phyloP scores from a whole-genome alignment of 2,113 vertebrate genomes.

The Lophotis ruficrista region DNA sequence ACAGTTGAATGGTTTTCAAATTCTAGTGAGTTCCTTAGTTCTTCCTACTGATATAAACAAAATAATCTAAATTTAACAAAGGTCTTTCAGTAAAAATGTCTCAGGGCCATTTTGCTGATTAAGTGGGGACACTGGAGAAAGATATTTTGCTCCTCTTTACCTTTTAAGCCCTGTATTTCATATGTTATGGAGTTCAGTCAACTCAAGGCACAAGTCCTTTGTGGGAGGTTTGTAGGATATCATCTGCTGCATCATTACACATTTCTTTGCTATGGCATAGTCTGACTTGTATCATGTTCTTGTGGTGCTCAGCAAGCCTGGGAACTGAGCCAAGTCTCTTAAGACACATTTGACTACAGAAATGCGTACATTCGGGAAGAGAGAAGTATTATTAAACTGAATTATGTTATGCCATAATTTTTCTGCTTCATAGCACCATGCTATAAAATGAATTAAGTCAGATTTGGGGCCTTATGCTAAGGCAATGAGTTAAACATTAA shows the following conservation, averaged over 20 bases:
- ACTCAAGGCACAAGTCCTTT: neutral
- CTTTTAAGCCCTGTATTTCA: neutral
- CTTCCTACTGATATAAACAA: neutral
- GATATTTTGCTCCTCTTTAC: neutral
- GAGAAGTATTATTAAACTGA: neutral
- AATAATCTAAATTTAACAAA: neutral
- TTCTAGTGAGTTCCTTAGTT: neutral
- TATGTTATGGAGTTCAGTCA: neutral
- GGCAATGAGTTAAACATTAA: neutral
- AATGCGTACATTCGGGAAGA: neutral
- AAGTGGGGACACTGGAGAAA: neutral
- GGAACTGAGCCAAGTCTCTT: neutral
- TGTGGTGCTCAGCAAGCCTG: neutral
- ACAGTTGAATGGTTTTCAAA: neutral
- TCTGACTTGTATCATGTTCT: constrained; percentile 18
- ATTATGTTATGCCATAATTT: neutral
- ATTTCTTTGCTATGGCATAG: neutral
- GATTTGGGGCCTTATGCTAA: neutral
- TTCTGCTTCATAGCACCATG: neutral
- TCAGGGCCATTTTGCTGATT: neutral
- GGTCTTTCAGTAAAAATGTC: neutral
- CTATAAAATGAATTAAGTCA: neutral
- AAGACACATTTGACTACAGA: constrained; percentile 1
- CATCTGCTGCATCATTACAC: neutral
- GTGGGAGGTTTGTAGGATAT: constrained; percentile 6